Evolutionary conservation across 2,113 vertebrate genomes (phyloP), one percentile per base, ranked within the genome.

Genomic region (Benitochromis conjunctus): DNA sequence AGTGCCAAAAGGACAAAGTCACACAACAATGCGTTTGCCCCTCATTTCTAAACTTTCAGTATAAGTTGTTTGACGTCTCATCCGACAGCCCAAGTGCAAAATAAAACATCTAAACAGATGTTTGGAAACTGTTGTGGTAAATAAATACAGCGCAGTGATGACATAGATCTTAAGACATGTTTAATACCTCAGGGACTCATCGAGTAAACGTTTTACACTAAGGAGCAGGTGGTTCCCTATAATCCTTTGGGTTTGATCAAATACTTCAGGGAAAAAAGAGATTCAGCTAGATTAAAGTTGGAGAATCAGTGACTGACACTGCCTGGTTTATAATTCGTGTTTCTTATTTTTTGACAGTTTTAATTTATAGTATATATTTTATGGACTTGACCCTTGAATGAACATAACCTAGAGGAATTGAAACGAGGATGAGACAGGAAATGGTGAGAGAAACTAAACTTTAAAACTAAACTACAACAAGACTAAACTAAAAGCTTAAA

Each of bases 231-330:
- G 16, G n/a, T 69, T 41, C 12, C 7, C 5, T 8, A 24, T 69
- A 24, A 69, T 43, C 4, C 60, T 64, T 64, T 64, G n/a, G 6
- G 36, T 66, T 41, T 21, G 21, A 41, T 66, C 41, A 66, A 64
- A 36, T 64, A 36, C 0, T 1, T 64, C 3, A 9, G 9, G 31
- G 58, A 0, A 0, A 12, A 5, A 11, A n/a, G 18, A 66, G 34
- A 14, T 66, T 66, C 19, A 41, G 19, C 12, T 64, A n/a, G 34
- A 41, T 69, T 69, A 43, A 69, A 69, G 12, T 38, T 66, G 2
- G 11, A 41, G 62, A 66, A 69, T 43, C 62, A 41, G n/a, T 71
- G 38, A 38, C 31, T n/a, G 18, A 66, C 60, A 21, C 60, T 66
- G 62, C 13, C 13, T 46, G 13, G 66, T 46, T 71, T 71, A 10